Evolutionary conservation across 2,797 vertebrate genomes (phyloP).

Genomic region (Lacerta agilis): DNA sequence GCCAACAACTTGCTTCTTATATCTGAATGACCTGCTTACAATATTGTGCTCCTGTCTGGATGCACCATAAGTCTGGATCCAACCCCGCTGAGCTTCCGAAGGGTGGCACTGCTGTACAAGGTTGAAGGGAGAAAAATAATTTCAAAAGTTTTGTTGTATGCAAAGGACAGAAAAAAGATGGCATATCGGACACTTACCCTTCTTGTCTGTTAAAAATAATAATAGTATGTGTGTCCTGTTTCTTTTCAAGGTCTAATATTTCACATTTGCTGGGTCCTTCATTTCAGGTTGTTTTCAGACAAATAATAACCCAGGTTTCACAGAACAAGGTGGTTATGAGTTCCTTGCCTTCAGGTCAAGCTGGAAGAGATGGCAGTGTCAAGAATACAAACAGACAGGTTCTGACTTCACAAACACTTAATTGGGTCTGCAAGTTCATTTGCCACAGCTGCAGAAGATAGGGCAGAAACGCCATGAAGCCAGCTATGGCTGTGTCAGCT

Average conservation of each 20-base stretch:
- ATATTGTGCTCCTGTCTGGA: too few species aligned
- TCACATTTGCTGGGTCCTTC: not conserved
- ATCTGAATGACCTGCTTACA: too few species aligned
- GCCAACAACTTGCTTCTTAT: too few species aligned
- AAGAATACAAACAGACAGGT: not conserved
- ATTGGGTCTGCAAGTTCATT: not conserved
- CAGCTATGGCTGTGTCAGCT: not conserved
- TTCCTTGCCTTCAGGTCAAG: not conserved
- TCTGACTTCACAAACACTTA: not conserved
- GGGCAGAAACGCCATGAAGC: not conserved
- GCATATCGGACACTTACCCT: not conserved
- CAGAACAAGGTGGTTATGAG: fast-evolving
- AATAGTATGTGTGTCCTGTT: not conserved
- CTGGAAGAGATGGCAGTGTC: not conserved
- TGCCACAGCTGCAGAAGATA: not conserved
- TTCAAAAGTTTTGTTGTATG: not conserved
- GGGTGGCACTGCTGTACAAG: not conserved
- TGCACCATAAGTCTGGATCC: not conserved
- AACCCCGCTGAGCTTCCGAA: not conserved
- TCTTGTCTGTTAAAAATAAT: not conserved
- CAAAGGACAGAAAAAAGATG: not conserved
- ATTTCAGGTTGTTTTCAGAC: not conserved
- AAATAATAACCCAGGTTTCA: not conserved
- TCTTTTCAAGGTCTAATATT: not conserved
- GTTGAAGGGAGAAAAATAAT: not conserved